phyloP scores from a whole-genome alignment of 2,888 invertebrate genomes.

The Limnephilus lunatus region DNA sequence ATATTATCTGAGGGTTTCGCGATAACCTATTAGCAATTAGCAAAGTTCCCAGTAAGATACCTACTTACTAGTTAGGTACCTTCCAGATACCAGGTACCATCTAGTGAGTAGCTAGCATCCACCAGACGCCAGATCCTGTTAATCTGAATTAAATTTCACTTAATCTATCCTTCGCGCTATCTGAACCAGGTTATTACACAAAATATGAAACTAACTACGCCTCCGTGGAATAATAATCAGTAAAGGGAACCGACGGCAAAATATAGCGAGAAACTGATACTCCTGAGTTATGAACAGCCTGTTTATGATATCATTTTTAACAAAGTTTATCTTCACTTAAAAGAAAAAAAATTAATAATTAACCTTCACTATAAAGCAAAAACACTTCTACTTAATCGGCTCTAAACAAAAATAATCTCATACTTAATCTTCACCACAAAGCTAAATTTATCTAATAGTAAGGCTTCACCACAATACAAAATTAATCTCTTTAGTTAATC shows the following conservation, averaged over 20 bases:
- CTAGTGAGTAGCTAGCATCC: background rate
- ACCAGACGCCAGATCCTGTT: background rate
- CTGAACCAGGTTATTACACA: conserved; percentile 1
- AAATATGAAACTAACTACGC: background rate
- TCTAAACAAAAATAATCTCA: no score
- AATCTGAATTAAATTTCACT: conserved; percentile 2
- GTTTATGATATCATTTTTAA: background rate
- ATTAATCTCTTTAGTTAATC: no score
- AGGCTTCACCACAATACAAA: no score
- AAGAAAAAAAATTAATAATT: no score
- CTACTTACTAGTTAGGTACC: no score
- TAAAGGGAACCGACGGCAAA: background rate
- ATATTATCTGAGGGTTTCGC: background rate
- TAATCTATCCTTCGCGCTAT: background rate
- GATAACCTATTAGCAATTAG: background rate
- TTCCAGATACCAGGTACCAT: background rate
- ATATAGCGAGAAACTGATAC: background rate
- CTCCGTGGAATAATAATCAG: conserved; percentile 2
- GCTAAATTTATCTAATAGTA: no score
- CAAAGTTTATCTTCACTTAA: no score
- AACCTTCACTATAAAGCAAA: no score
- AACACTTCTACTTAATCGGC: no score
- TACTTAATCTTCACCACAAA: no score
- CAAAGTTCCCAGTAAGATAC: background rate
- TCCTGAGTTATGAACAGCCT: background rate